phyloP scores from a whole-genome alignment of 2,888 invertebrate genomes.

The Standfussiana lucernea region DNA sequence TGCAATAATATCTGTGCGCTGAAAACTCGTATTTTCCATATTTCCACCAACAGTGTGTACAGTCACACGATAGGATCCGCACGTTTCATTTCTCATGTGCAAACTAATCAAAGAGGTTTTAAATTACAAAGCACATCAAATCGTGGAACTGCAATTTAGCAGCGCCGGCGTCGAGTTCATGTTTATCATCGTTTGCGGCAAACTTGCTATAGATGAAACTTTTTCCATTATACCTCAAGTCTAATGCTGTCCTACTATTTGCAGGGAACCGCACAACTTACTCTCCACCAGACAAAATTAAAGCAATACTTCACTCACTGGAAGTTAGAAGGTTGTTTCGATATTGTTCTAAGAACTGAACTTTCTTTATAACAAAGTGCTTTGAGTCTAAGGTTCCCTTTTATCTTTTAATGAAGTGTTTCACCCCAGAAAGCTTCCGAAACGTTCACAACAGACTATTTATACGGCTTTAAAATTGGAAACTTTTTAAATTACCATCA shows the following conservation, averaged over 20 bases:
- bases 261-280: slow-evolving; percentile 57
- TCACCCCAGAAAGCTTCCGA: slow-evolving; percentile 62
- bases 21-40: slow-evolving; percentile 24
- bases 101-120: slow-evolving; percentile 31
- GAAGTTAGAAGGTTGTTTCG: slow-evolving; percentile 61
- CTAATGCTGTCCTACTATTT: slow-evolving; percentile 47
- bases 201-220: slow-evolving; percentile 45
- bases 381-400: slow-evolving; percentile 70
- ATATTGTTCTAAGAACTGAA: slow-evolving; percentile 64
- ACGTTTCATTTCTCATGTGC: slow-evolving; percentile 31
- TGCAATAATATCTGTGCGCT: slow-evolving; percentile 33
- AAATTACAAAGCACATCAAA: slow-evolving; percentile 52
- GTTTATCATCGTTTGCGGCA: slow-evolving; percentile 37
- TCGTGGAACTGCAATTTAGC: slow-evolving; percentile 44
- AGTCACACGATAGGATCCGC: background rate
- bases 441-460: slow-evolving; percentile 57
- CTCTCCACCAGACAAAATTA: slow-evolving; percentile 56
- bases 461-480: slow-evolving; percentile 59
- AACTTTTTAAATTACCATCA: slow-evolving; percentile 64
- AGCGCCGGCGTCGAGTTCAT: slow-evolving; percentile 36
- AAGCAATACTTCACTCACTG: slow-evolving; percentile 61
- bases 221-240: slow-evolving; percentile 55
- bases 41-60: background rate
- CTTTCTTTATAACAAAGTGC: slow-evolving; percentile 68
- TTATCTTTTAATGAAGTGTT: slow-evolving; percentile 77